phyloP scores from a whole-genome alignment of 2,113 vertebrate species.

The Sapayoa aenigma region DNA sequence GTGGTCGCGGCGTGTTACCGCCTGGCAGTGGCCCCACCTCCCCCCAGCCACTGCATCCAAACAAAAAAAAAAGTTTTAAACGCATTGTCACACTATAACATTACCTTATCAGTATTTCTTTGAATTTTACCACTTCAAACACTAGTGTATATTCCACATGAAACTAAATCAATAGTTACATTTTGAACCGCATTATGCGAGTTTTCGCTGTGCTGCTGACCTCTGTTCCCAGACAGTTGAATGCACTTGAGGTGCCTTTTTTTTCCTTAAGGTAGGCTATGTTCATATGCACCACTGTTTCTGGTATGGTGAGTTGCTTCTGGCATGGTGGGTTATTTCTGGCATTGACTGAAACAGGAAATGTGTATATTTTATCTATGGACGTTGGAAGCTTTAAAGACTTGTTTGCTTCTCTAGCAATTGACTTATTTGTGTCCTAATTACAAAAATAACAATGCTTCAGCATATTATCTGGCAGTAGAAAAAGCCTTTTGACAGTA shows the following conservation, averaged over 20 bases:
- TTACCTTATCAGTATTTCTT: neutral
- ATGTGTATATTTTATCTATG: neutral
- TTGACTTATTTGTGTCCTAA: neutral
- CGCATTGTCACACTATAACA: too few species aligned
- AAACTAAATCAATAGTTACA: neutral
- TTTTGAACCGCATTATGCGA: neutral
- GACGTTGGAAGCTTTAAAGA: neutral
- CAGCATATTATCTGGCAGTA: neutral
- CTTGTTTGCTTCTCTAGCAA: neutral
- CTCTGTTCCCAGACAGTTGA: neutral
- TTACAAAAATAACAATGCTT: neutral
- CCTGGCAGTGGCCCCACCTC: too few species aligned
- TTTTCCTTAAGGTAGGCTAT: neutral
- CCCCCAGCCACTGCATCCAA: too few species aligned
- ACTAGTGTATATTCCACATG: neutral
- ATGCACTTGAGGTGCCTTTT: neutral
- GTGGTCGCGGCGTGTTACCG: too few species aligned
- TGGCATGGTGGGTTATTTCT: neutral
- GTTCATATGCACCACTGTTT: neutral
- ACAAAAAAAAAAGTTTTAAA: too few species aligned
- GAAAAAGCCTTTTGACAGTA: neutral
- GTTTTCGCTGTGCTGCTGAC: neutral
- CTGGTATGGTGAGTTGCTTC: neutral
- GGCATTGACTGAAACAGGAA: neutral
- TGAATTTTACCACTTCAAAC: neutral